These are phyloP conservation scores for Adelognathus sp. DNA, from an alignment of 2,888 invertebrate species.

Conservation along the genomic window DNA sequence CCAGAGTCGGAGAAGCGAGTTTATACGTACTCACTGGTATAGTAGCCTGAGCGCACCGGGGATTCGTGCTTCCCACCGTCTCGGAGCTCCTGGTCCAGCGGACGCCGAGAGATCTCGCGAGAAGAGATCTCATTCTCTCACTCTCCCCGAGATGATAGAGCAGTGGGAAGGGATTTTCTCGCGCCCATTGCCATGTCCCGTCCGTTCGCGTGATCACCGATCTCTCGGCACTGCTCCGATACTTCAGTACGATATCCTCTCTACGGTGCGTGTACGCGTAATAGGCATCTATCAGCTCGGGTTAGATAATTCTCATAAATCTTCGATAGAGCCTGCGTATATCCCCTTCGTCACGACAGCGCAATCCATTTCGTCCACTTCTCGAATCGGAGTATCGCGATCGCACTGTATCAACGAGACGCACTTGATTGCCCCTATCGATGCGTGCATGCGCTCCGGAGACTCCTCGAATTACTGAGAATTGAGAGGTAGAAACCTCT, in stretches of 20 bases:
- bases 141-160: not conserved
- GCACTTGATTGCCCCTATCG: slow-evolving; percentile 15
- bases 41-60: slow-evolving; percentile 58
- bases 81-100: slow-evolving; percentile 49
- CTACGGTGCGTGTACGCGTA: slow-evolving; percentile 12
- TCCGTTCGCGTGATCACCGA: slow-evolving; percentile 44
- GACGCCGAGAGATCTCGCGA: slow-evolving; percentile 40
- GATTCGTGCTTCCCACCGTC: slow-evolving; percentile 59
- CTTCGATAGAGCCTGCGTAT: not conserved
- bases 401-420: slow-evolving; percentile 18
- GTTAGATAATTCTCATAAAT: slow-evolving; percentile 41
- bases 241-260: slow-evolving; percentile 39
- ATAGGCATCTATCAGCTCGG: slow-evolving; percentile 4
- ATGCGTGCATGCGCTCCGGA: not conserved
- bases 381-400: slow-evolving; percentile 17
- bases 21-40: slow-evolving; percentile 55
- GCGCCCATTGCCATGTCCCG: slow-evolving; percentile 57
- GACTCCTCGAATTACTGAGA: not conserved
- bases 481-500: slow-evolving; percentile 25
- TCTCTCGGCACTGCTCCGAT: slow-evolving; percentile 49
- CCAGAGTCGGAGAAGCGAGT: slow-evolving; percentile 44
- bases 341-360: slow-evolving; percentile 2
- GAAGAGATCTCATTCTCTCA: slow-evolving; percentile 31
- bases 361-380: slow-evolving; percentile 6
- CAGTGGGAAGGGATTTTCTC: slow-evolving; percentile 51